Base-by-base conservation (phyloP, 1,140 invertebrate species). In the Adoxophyes honmai region DNA sequence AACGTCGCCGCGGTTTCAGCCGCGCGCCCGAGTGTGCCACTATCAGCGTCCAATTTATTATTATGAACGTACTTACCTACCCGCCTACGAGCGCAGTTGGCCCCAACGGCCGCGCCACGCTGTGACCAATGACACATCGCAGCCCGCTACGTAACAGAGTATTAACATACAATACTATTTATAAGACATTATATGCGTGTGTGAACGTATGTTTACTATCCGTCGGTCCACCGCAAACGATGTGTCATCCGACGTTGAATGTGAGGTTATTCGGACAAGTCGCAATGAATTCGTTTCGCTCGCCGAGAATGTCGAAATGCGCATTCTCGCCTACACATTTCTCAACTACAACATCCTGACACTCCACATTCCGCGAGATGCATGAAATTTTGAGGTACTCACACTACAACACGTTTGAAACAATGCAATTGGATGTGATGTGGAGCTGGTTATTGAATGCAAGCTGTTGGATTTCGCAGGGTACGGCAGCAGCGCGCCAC, bases 401-500 rank as follows among this genome's bases (percentile, higher is more conserved):
- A 28, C 21, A 28, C 21, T 28, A 6, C 21, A 28, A 28, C 21
- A 28, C 21, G 6, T 3, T 28, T 28, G 21, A 28, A 28, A 28
- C 21, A 28, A 28, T 28, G 6, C 6, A 3, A 28, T 3, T 28
- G 21, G 6, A 3, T 28, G 21, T 28, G 6, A 28, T 28, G 2
- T 28, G 21, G 21, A 3, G 6, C 21, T 28, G 21, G 21, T 28
- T 28, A 6, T 2, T 28, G 2, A 28, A 28, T 28, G 21, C 2
- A 28, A 7, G 10, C 16, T 57, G 11, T 44, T 10, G 28, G 9
- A 38, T 11, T 11, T 70, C 68, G 57, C 84, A 91, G 90, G 89
- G 18, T 91, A 91, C 67, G 74, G 80, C 56, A 90, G 75, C 52
- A 80, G 89, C 16, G 89, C 90, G 21, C 87, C 89, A 11, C 79